phyloP scores from a whole-genome alignment of 2,888 invertebrate species.

The Pachymerium ferrugineum region DNA sequence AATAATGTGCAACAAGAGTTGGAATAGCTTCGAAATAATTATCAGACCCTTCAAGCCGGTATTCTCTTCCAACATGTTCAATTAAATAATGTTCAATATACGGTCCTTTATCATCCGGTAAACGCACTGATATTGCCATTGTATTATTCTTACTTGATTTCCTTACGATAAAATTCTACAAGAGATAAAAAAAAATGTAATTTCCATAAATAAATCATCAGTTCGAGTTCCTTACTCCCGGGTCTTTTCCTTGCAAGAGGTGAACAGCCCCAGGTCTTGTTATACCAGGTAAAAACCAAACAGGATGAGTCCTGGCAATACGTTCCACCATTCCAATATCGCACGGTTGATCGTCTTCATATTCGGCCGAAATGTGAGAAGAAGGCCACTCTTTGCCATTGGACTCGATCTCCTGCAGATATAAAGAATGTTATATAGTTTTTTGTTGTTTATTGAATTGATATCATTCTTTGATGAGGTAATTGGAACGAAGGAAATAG shows the following conservation, averaged over 20 bases:
- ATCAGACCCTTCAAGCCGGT: constrained; percentile 87
- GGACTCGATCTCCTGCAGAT: not conserved
- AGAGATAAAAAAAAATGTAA: constrained; percentile 29
- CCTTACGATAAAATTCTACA: constrained; percentile 86
- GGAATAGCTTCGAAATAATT: constrained; percentile 91
- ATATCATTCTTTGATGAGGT: too few species aligned
- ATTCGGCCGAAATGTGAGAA: not conserved
- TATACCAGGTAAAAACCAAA: constrained; percentile 92
- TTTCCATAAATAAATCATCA: not conserved
- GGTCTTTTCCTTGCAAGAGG: constrained; percentile 84
- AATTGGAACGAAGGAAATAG: too few species aligned
- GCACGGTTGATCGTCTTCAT: constrained; percentile 49
- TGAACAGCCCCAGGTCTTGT: constrained; percentile 90
- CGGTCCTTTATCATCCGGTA: constrained; percentile 78
- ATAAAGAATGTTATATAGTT: too few species aligned
- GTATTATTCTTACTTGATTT: constrained; percentile 89
- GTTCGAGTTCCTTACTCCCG: constrained; percentile 62
- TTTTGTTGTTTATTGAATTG: too few species aligned
- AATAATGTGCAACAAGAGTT: constrained; percentile 86
- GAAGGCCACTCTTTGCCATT: not conserved
- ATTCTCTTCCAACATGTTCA: constrained; percentile 65
- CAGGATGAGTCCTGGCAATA: constrained; percentile 82
- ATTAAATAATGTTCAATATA: constrained; percentile 96
- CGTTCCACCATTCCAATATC: constrained; percentile 80
- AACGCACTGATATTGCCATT: constrained; percentile 88